Percentiles rank a stretch among this genome's conserved stretches.
Conservation (phyloP, 1,140 invertebrate species). For the Drosophila micromelanica region DNA sequence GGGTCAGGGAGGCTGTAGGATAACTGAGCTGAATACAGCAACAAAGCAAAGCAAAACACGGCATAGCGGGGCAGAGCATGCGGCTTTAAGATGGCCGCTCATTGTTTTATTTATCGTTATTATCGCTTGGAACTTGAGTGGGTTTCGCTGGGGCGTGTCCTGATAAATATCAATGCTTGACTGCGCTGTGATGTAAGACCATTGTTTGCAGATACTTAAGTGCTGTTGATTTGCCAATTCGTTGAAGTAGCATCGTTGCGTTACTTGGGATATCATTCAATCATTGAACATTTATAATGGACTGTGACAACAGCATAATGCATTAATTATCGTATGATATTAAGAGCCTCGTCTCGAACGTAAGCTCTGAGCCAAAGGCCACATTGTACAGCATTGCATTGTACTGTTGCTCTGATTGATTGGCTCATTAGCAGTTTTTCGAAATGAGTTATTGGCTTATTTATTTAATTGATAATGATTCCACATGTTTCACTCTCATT, state of each 20-base stretch:
- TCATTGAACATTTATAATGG: constrained; percentile 5
- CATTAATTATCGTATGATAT: constrained; percentile 31
- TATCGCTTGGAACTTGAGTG: constrained; percentile 48
- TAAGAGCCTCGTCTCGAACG: neutral
- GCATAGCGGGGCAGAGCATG: neutral
- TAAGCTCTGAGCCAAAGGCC: neutral
- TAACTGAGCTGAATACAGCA: neutral
- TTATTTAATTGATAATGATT: constrained; percentile 8
- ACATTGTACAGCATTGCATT: neutral
- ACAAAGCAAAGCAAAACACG: neutral
- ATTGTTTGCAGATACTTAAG: constrained; percentile 52
- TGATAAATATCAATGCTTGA: constrained; percentile 30
- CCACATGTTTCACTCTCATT: neutral
- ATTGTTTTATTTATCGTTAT: constrained; percentile 51
- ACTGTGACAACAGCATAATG: constrained; percentile 2
- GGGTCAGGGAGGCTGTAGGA: constrained; percentile 1
- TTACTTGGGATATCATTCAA: constrained; percentile 6
- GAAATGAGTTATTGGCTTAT: constrained; percentile 14
- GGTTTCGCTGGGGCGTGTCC: constrained; percentile 41
- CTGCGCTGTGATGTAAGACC: constrained; percentile 37
- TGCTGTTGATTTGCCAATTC: constrained; percentile 32
- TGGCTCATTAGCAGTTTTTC: constrained; percentile 5
- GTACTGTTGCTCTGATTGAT: constrained; percentile 8
- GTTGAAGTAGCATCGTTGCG: constrained; percentile 3
- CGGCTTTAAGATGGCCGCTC: constrained; percentile 42